A percentile compares a stretch with the other conserved stretches of the same genome.
Evolutionary conservation across 2,113 vertebrate genomes (phyloP).

Genomic region (Salvelinus namaycush): DNA sequence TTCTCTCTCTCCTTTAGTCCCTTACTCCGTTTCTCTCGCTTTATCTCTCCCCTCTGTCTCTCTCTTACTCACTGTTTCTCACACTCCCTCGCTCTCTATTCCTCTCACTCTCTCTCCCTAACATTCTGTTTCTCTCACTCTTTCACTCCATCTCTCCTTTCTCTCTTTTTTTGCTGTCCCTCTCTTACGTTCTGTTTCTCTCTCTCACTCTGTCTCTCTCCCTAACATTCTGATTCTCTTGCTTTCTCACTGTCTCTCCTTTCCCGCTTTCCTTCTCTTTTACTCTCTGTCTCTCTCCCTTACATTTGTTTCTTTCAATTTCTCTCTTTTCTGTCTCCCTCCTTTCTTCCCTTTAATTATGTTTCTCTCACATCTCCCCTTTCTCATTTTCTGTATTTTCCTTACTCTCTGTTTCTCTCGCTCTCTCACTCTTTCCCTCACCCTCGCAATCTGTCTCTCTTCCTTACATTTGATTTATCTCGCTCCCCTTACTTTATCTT

Average conservation of each 20-base stretch:
- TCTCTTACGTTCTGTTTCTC: not conserved
- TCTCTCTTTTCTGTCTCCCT: not conserved
- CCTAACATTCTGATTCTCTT: constrained; percentile 19
- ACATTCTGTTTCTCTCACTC: not conserved
- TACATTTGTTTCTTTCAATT: not conserved
- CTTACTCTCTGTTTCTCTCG: not conserved
- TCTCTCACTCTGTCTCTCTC: constrained; percentile 18
- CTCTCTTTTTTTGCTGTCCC: not conserved
- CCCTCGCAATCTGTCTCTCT: not conserved
- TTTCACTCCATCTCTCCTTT: too few species aligned
- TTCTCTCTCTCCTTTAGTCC: not conserved
- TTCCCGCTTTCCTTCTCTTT: too few species aligned
- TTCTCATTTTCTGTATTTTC: not conserved
- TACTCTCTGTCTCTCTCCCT: not conserved
- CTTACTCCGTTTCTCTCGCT: too few species aligned
- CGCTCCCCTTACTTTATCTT: not conserved
- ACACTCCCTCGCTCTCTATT: not conserved
- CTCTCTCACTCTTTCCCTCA: not conserved
- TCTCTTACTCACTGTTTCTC: not conserved
- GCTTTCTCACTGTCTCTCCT: constrained; percentile 5
- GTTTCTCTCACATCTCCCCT: too few species aligned
- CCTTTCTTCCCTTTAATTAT: not conserved
- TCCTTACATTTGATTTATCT: not conserved
- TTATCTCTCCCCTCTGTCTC: not conserved
- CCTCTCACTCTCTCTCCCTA: not conserved